Conservation (phyloP, 2,113 vertebrate species). For the Pangasianodon hypophthalmus region DNA sequence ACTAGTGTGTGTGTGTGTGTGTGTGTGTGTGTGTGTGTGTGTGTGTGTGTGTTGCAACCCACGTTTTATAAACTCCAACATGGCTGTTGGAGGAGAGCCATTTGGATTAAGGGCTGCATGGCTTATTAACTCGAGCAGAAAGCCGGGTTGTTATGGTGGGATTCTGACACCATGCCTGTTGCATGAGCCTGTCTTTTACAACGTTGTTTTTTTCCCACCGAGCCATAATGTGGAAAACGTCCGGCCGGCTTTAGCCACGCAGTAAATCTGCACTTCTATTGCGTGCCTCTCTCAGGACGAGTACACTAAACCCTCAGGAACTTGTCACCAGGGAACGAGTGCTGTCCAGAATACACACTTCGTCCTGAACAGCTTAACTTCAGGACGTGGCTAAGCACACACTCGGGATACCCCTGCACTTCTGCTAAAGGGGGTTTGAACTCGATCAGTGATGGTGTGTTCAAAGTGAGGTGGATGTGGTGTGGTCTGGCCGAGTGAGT, state of each 20-base stretch:
- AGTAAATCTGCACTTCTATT: conserved; percentile 31
- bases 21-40: conserved; percentile 13
- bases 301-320: conserved; percentile 3
- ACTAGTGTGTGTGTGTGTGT: conserved; percentile 17
- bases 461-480: conserved; percentile 9
- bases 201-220: conserved; percentile 27
- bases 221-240: conserved; percentile 45
- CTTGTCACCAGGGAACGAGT: not conserved
- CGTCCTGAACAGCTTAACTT: not conserved
- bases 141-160: conserved; percentile 38
- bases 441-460: not conserved
- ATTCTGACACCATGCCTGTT: conserved; percentile 48
- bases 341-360: conserved; percentile 21
- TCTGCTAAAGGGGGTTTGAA: conserved; percentile 15
- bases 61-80: conserved; percentile 30
- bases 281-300: conserved; percentile 20
- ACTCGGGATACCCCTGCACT: conserved; percentile 11
- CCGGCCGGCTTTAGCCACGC: conserved; percentile 22
- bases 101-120: conserved; percentile 32
- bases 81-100: conserved; percentile 29
- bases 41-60: conserved; percentile 25
- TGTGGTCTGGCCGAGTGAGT: conserved; percentile 17
- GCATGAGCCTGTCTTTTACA: conserved; percentile 42
- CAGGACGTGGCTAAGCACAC: conserved; percentile 9
- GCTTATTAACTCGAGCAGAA: conserved; percentile 46